A percentile compares a stretch with the other conserved stretches of the same genome.
These are phyloP conservation scores for Allophyes oxyacanthae DNA, from an alignment of 2,888 invertebrate species.

Conservation along the genomic window DNA sequence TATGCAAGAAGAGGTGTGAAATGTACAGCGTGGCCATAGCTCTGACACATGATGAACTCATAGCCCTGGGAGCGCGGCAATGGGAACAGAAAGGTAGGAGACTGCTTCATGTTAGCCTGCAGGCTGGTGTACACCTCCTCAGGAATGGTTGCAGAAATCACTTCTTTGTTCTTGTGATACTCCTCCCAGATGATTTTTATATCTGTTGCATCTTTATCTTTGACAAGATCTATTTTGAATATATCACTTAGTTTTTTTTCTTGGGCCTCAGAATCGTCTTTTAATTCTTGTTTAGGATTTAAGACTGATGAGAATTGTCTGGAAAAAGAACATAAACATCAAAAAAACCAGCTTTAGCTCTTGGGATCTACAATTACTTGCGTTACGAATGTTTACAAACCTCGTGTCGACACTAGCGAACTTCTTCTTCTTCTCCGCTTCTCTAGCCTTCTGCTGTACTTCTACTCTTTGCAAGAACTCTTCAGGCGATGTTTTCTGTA, in stretches of 20 bases:
- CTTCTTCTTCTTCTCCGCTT: slow-evolving; percentile 73
- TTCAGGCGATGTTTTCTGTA: slow-evolving; percentile 93
- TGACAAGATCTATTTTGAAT: slow-evolving; percentile 93
- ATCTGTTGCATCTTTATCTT: slow-evolving; percentile 92
- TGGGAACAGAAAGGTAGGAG: slow-evolving; percentile 94
- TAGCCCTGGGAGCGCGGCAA: slow-evolving; percentile 95
- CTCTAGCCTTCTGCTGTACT: slow-evolving; percentile 76
- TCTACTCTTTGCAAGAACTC: slow-evolving; percentile 92
- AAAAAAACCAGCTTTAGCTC: background rate
- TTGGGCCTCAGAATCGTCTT: slow-evolving; percentile 56
- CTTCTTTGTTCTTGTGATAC: slow-evolving; percentile 94
- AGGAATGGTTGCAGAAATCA: slow-evolving; percentile 93
- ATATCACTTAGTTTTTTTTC: slow-evolving; percentile 91
- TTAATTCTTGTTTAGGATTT: slow-evolving; percentile 89
- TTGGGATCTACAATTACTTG: background rate
- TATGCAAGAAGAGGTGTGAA: slow-evolving; percentile 96
- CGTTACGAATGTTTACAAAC: slow-evolving; percentile 51
- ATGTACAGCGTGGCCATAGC: slow-evolving; percentile 92
- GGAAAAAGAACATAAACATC: slow-evolving; percentile 9
- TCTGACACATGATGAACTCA: slow-evolving; percentile 95
- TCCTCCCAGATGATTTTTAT: slow-evolving; percentile 94
- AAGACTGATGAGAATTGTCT: slow-evolving; percentile 91
- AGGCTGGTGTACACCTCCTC: slow-evolving; percentile 89
- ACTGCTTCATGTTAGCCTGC: slow-evolving; percentile 87
- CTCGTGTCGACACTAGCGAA: slow-evolving; percentile 80